A percentile compares a stretch with the other conserved stretches of the same genome.
Conservation (phyloP, 37 sponge, comb jelly and placozoan genomes). For the Geodia barretti region DNA sequence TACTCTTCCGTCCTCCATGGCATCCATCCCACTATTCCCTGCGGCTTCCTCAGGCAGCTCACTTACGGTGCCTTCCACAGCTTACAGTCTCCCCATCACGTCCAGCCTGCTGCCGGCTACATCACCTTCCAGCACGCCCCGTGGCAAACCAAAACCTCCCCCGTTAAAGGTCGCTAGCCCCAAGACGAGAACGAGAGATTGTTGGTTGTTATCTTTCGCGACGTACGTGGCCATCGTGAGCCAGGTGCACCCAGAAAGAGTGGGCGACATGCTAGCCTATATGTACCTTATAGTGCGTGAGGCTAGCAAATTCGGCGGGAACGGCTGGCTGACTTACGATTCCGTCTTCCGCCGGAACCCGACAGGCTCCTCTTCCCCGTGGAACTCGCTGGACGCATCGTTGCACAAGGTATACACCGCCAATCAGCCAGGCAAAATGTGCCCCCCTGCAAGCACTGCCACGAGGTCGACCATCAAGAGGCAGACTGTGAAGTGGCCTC, state of each 20-base stretch:
- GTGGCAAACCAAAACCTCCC: too few relatives aligned
- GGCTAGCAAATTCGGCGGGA: background rate
- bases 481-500: too few relatives aligned
- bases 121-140: too few relatives aligned
- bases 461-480: background rate
- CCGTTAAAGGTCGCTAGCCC: too few relatives aligned
- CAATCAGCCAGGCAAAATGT: background rate
- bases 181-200: too few relatives aligned
- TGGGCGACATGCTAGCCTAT: background rate
- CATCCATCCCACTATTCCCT: too few relatives aligned
- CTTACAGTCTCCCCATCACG: too few relatives aligned
- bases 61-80: too few relatives aligned
- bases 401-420: background rate
- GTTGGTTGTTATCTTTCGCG: background rate
- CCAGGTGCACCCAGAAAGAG: background rate
- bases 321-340: conserved; percentile 2
- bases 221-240: background rate
- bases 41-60: too few relatives aligned
- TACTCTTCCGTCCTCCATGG: too few relatives aligned
- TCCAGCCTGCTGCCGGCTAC: too few relatives aligned
- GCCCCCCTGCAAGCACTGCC: background rate
- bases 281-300: background rate
- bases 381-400: background rate
- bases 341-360: background rate
- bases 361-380: background rate